These are phyloP conservation scores for Isotomurus palustris DNA, from an alignment of 2,888 invertebrate species.

Conservation along the genomic window DNA sequence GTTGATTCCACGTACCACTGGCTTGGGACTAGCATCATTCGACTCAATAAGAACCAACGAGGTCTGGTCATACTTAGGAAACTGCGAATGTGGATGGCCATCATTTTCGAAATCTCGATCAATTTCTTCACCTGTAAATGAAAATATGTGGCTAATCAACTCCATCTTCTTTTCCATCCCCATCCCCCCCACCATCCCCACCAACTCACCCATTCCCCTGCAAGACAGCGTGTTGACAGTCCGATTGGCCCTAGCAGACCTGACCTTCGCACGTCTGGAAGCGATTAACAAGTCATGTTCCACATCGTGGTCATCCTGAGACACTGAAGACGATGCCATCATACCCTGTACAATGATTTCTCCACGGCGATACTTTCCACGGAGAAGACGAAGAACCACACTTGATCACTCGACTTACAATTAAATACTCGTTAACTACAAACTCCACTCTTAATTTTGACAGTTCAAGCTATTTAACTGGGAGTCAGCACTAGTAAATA, in stretches of 20 bases:
- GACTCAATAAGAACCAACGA: constrained; percentile 48
- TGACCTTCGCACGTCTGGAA: constrained; percentile 55
- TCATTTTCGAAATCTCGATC: constrained; percentile 38
- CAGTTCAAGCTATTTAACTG: too few relatives aligned
- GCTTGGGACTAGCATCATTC: constrained; percentile 52
- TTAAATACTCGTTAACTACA: too few relatives aligned
- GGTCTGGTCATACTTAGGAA: constrained; percentile 44
- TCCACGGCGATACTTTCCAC: too few relatives aligned
- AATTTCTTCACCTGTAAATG: constrained; percentile 34
- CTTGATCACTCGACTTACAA: too few relatives aligned
- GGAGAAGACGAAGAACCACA: too few relatives aligned
- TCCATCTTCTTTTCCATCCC: too few relatives aligned
- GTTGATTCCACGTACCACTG: constrained; percentile 52
- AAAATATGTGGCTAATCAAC: background rate
- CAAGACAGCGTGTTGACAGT: constrained; percentile 46
- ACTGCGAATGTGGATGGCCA: constrained; percentile 9
- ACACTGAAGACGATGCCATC: constrained; percentile 60
- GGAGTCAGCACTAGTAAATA: too few relatives aligned
- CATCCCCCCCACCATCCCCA: too few relatives aligned
- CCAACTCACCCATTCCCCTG: background rate
- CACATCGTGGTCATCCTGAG: constrained; percentile 56
- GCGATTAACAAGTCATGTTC: constrained; percentile 57
- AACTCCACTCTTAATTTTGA: too few relatives aligned
- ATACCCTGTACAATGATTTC: background rate
- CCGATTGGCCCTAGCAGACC: constrained; percentile 54